phyloP scores from a whole-genome alignment of 2,888 invertebrate species.

The Andrena fulva region DNA sequence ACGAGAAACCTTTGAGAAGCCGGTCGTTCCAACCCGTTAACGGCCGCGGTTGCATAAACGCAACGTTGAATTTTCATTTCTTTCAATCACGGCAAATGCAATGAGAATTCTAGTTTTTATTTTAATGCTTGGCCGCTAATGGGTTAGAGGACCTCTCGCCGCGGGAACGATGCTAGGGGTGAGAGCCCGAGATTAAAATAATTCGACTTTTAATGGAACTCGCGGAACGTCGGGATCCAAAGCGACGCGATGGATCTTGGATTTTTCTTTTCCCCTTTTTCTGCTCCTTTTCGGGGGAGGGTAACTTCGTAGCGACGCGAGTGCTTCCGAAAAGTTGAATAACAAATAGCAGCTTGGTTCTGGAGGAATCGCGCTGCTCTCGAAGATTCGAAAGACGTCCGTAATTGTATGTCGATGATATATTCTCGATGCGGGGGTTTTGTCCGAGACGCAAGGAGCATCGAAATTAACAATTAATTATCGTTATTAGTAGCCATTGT shows the following conservation, averaged over 20 bases:
- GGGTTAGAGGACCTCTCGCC: background rate
- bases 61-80: too few relatives aligned
- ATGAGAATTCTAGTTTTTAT: too few relatives aligned
- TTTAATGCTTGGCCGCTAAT: background rate
- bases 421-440: constrained; percentile 68
- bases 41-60: background rate
- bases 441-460: constrained; percentile 64
- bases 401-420: constrained; percentile 62
- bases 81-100: too few relatives aligned
- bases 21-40: background rate
- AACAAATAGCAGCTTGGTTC: constrained; percentile 20
- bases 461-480: constrained; percentile 65
- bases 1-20: background rate
- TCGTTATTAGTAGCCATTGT: constrained; percentile 75
- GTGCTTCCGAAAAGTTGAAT: constrained; percentile 40
- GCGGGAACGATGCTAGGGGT: background rate
- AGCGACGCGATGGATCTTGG: background rate
- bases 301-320: constrained; percentile 40
- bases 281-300: background rate
- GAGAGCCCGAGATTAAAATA: background rate
- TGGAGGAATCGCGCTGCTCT: constrained; percentile 7
- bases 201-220: constrained; percentile 4
- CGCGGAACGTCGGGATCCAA: background rate
- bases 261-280: background rate
- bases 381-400: constrained; percentile 58